phyloP scores from a whole-genome alignment of 2,113 vertebrate genomes.

The Xiphophorus hellerii region DNA sequence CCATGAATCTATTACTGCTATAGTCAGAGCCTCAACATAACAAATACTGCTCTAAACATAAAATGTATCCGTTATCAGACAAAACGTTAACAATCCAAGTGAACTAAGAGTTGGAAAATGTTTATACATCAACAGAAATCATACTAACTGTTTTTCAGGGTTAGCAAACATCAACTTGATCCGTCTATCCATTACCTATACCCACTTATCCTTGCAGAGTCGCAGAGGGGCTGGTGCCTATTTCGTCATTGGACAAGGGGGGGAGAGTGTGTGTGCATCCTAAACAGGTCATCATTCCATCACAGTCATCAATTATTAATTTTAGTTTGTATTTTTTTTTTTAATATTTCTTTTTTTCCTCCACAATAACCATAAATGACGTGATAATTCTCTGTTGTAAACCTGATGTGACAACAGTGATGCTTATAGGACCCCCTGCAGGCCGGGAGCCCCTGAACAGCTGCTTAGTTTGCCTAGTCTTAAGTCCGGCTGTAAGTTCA shows the following conservation, averaged over 20 bases:
- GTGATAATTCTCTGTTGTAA: not conserved
- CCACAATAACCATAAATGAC: too few relatives aligned
- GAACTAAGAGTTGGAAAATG: not conserved
- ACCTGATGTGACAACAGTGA: not conserved
- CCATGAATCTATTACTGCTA: too few relatives aligned
- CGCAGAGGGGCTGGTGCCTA: too few relatives aligned
- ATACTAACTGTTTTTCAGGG: not conserved
- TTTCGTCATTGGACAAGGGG: too few relatives aligned
- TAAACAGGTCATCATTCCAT: too few relatives aligned
- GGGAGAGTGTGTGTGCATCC: too few relatives aligned
- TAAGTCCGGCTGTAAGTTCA: not conserved
- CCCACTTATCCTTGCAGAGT: too few relatives aligned
- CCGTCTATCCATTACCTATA: too few relatives aligned
- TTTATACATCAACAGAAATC: not conserved
- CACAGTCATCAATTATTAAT: not conserved
- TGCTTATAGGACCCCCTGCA: not conserved
- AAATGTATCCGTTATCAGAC: too few relatives aligned
- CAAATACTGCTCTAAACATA: too few relatives aligned
- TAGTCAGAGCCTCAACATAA: too few relatives aligned
- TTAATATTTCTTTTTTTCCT: too few relatives aligned
- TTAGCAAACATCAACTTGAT: not conserved
- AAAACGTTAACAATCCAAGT: not conserved
- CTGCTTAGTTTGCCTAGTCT: not conserved
- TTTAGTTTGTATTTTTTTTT: not conserved
- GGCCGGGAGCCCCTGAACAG: not conserved